Conservation (phyloP, 1,140 invertebrate species). For the Magallana angulata region DNA sequence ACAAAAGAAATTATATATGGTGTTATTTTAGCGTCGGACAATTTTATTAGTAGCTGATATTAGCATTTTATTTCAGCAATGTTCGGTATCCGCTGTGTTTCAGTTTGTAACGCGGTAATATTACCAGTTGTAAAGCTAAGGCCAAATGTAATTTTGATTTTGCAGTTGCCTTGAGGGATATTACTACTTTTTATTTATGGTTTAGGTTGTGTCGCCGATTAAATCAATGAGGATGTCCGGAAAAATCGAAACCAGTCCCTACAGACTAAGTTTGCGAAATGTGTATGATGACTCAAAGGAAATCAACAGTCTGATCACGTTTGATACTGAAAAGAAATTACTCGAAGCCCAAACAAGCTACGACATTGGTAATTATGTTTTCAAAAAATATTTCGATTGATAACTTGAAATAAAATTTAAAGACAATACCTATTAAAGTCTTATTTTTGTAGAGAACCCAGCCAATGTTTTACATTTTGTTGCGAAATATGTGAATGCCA, state of each 20-base stretch:
- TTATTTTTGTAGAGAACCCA: conserved; percentile 61
- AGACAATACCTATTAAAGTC: not conserved
- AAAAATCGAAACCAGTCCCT: conserved; percentile 57
- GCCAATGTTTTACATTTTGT: conserved; percentile 59
- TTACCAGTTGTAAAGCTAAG: no score
- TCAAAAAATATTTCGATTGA: not conserved
- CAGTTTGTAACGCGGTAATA: no score
- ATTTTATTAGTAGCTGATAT: not conserved
- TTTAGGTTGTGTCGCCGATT: conserved; percentile 59
- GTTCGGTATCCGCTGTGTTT: no score
- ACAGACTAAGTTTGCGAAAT: conserved; percentile 57
- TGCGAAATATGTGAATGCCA: conserved; percentile 63
- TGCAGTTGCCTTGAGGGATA: not conserved
- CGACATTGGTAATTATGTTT: conserved; percentile 56
- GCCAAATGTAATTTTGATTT: not conserved
- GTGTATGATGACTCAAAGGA: conserved; percentile 53
- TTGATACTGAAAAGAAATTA: conserved; percentile 53
- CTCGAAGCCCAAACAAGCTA: conserved; percentile 59
- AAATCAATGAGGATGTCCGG: conserved; percentile 60
- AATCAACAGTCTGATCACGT: conserved; percentile 49
- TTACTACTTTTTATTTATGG: not conserved
- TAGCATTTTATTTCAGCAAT: not conserved
- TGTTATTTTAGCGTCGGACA: no score
- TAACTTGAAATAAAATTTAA: not conserved
- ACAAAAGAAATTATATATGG: no score